phyloP scores from a whole-genome alignment of 2,797 vertebrate species.

The Parotocinclus haroldoi region DNA sequence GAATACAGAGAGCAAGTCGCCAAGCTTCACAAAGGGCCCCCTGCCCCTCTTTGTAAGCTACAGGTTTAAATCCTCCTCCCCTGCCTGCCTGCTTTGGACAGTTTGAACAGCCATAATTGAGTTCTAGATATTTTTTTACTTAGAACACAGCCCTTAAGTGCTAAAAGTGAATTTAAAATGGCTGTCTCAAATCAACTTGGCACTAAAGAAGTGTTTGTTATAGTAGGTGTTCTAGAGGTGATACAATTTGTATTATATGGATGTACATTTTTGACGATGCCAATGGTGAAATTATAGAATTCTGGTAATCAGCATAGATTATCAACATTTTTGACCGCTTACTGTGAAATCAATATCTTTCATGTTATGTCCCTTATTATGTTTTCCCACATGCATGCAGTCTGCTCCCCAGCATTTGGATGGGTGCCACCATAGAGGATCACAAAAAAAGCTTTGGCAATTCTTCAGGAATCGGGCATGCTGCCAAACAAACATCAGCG shows the following conservation, averaged over 20 bases:
- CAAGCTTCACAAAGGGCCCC: slow-evolving; percentile 25
- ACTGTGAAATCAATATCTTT: slow-evolving; percentile 37
- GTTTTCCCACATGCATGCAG: slow-evolving; percentile 46
- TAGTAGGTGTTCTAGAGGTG: slow-evolving; percentile 1
- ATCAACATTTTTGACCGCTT: not conserved
- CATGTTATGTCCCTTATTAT: slow-evolving; percentile 39
- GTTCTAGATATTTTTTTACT: slow-evolving; percentile 32
- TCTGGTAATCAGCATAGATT: too few species aligned
- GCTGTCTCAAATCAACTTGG: slow-evolving; percentile 17
- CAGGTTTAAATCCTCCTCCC: slow-evolving; percentile 38
- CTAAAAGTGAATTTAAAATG: slow-evolving; percentile 27
- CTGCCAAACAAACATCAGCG: slow-evolving; percentile 77
- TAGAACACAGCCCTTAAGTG: slow-evolving; percentile 23
- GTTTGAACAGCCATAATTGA: slow-evolving; percentile 47
- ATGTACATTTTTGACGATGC: not conserved
- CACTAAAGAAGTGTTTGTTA: slow-evolving; percentile 3
- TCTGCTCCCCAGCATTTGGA: slow-evolving; percentile 34
- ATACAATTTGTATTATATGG: slow-evolving; percentile 5
- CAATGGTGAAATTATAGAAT: too few species aligned
- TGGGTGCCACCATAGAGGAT: slow-evolving; percentile 36
- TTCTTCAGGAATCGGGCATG: slow-evolving; percentile 71
- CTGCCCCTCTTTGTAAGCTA: slow-evolving; percentile 39
- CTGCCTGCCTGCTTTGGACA: slow-evolving; percentile 34
- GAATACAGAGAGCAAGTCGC: slow-evolving; percentile 35
- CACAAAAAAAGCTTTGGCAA: slow-evolving; percentile 49